A percentile compares a stretch with the other conserved stretches of the same genome.
phyloP scores from a whole-genome alignment of 2,113 vertebrate genomes.

The human region GRCh38 chr2:79679501-79680000 shows the following conservation, averaged over 20 bases:
- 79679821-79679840: neutral
- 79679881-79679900: too few species aligned
- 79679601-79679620: neutral
- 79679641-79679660: neutral
- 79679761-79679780: fast-evolving
- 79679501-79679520: too few species aligned
- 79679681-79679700: neutral
- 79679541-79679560: fast-evolving
- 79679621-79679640: neutral
- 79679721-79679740: neutral
- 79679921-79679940: neutral
- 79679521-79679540: neutral
- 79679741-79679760: neutral
- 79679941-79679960: neutral
- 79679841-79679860: fast-evolving
- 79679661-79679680: neutral
- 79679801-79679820: neutral
- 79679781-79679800: neutral
- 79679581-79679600: neutral
- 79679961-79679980: neutral
- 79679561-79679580: fast-evolving
- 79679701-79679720: neutral
- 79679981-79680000: neutral
- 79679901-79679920: neutral
- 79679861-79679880: too few species aligned